Percentiles rank a stretch among this genome's conserved stretches.
Conservation (phyloP, 2,113 vertebrate species). For the Python bivittatus region DNA sequence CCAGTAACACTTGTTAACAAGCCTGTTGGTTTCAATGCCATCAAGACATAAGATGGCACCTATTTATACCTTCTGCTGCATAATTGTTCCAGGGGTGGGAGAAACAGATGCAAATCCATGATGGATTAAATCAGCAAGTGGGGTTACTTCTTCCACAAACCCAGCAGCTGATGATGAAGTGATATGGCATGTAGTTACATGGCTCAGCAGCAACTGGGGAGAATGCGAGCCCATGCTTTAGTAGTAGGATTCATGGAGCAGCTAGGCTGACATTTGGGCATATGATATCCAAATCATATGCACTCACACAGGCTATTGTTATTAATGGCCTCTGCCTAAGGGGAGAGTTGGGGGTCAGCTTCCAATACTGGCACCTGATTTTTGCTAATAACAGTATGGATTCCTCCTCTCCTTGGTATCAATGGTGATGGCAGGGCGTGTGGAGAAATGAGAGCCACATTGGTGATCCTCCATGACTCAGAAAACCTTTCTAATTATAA, state of each 20-base stretch:
- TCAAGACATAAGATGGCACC: neutral
- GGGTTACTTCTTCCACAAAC: neutral
- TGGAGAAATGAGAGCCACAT: neutral
- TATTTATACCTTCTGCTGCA: neutral
- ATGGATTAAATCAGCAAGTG: neutral
- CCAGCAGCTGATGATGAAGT: neutral
- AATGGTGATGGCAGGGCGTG: neutral
- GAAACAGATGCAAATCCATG: neutral
- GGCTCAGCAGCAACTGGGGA: neutral
- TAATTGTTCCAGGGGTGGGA: neutral
- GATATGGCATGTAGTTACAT: neutral
- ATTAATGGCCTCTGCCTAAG: neutral
- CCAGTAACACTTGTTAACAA: slow-evolving; percentile 21
- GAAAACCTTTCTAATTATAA: neutral
- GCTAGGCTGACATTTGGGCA: neutral
- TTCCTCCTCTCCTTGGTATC: neutral
- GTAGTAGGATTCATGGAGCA: neutral
- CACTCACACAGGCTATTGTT: neutral
- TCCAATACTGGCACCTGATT: neutral
- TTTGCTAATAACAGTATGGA: neutral
- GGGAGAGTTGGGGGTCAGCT: neutral
- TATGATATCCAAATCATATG: neutral
- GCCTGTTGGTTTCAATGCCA: neutral
- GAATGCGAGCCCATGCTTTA: neutral
- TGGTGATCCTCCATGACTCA: neutral